Evolutionary conservation across 2,797 vertebrate species (phyloP), one percentile per base, ranked within the genome.

Genomic region (Xyrichtys novacula): DNA sequence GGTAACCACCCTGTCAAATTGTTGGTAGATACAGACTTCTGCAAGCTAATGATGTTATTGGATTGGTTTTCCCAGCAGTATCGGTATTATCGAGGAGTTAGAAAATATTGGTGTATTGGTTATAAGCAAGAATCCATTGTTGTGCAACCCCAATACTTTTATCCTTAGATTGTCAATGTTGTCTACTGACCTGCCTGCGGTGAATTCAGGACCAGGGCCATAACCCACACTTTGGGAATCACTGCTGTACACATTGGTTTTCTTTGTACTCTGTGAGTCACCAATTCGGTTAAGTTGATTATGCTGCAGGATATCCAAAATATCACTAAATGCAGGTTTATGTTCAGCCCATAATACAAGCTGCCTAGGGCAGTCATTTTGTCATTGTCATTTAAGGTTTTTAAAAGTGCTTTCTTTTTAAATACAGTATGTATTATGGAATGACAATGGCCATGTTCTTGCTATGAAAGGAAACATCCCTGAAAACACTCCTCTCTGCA

Each of bases 241-340:
- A 39, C 6, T 39, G 16, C 6, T 6, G 12, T 39, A 12, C 15
- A 12, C 11, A 36, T 7, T 12, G 16, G 12, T 47, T 2, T 6
- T 47, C 23, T 46, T 26, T 52, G 57, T 47, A 50, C 25, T 29
- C 49, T 36, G 29, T 14, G n/a, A 56, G 38, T 40, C 39, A 63
- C 26, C 23, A 50, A 38, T 20, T 25, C 2, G 34, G 3, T 54
- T 12, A 19, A 11, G 25, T 23, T 26, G 5, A 38, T 60, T 43
- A 55, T 32, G 25, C 12, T 38, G 17, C 20, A 49, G 5, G 22
- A 44, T 49, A 50, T 43, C 5, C 9, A 22, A 55, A 48, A 19
- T 69, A 28, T 44, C 16, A 43, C 19, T 19, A 6, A 52, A 23
- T 34, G 34, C 12, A 25, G 16, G 23, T 34, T n/a, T 11, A 23